Base-by-base conservation (phyloP, 2,888 invertebrate species). In the Clostera curtula region DNA sequence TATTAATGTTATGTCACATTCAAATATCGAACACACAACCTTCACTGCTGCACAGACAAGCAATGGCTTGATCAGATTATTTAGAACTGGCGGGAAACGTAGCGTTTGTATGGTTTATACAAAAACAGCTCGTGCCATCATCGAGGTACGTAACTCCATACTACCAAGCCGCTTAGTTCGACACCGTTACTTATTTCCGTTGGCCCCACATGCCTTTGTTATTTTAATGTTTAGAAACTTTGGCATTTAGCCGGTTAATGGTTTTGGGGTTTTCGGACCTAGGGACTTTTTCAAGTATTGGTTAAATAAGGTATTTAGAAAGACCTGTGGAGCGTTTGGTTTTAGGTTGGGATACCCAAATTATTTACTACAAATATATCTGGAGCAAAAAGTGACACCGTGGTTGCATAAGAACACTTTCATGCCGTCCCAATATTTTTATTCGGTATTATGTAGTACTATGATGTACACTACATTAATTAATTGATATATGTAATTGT, bases 41-140 rank as follows among this genome's bases (percentile, higher is more conserved):
- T 22, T 22, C 22, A 22, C 12, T 3, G n/a, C 5, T 12, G 9
- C 12, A 22, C 39, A 40, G 31, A 37, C 31, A 36, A 28, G 38
- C 44, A 22, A 27, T 32, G 39, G 27, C 32, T 12, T 41, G 30
- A 24, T 29, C 11, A 28, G 38, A 33, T 33, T 36, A 22, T 33
- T 33, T 44, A 37, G 45, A 50, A 44, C 38, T 49, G 50, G 25
- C 41, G 31, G 36, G 29, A 30, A 40, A 25, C 21, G 34, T 39
- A 41, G 39, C 30, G 30, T 36, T 27, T 36, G 40, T 41, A 36
- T 43, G 26, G 52, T 40, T 39, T 54, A 51, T 52, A 53, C 50
- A 27, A 40, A 32, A 24, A 19, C 21, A 29, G 29, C 24, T 30
- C 33, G 11, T 33, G 32, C 12, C 40, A 43, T 43, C 47, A 32